Evolutionary conservation across 2,888 invertebrate genomes (phyloP), one percentile per base, ranked within the genome.

Genomic region (Tetragnatha montana): DNA sequence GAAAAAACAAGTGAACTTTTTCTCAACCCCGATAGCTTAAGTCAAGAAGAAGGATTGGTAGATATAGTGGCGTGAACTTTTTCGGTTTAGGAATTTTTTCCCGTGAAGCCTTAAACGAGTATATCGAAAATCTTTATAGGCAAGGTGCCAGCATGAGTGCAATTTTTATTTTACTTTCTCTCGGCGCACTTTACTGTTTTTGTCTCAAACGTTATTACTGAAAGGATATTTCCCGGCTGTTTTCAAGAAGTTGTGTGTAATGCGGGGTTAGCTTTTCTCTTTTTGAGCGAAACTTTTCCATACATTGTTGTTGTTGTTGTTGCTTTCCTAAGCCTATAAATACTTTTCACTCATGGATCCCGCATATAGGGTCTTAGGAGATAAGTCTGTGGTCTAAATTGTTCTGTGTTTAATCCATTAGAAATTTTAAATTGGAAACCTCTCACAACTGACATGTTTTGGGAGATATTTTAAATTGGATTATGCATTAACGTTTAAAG

Each of bases 111-210:
- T 47, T 21, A 75, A 83, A 75, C 51, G 73, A 22, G 19, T 68
- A 75, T 83, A 83, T 83, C 75, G 83, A 75, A 83, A 83, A 83
- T 83, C 83, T 73, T 83, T 83, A 35, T 35, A 75, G 83, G 83
- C 83, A 83, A 19, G 60, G 35, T 83, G 83, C 83, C 83, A 83
- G 75, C 51, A 22, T 60, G 83, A 75, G 49, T 69, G 73, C 75
- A 83, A 51, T 74, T 83, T 75, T 69, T 78, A 60, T 78, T 60
- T 60, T 68, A 81, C 69, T 68, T 35, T 83, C 50, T 51, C 50
- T n/a, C 19, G 68, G 51, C 21, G 17, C 51, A 60, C 35, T 73
- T 83, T 83, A 73, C 75, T 83, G 35, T 75, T 83, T 50, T 60
- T 60, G 60, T 75, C 75, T 68, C 60, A 75, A 83, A 73, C 47